Percentiles rank a stretch among this genome's conserved stretches.
phyloP scores from a whole-genome alignment of 1,140 invertebrate species.

The Xylocopa sonorina region DNA sequence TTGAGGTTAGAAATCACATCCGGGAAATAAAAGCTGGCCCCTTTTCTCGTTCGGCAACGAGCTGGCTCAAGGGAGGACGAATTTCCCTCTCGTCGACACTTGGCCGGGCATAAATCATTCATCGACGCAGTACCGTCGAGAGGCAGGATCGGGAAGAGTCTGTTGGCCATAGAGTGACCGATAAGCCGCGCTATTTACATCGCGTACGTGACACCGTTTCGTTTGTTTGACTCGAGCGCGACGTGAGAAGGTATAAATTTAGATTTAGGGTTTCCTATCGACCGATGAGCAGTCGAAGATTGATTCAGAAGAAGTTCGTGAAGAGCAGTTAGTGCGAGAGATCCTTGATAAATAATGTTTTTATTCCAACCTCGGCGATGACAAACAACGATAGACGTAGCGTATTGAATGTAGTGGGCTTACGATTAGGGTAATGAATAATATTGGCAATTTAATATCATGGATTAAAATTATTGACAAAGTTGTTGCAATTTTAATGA shows the following conservation, averaged over 20 bases:
- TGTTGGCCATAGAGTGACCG: slow-evolving; percentile 27
- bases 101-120: slow-evolving; percentile 36
- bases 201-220: slow-evolving; percentile 15
- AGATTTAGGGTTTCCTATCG: too few relatives aligned
- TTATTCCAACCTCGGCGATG: too few relatives aligned
- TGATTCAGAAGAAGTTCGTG: too few relatives aligned
- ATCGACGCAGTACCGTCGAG: slow-evolving; percentile 4
- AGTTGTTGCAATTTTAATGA: too few relatives aligned
- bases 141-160: slow-evolving; percentile 26
- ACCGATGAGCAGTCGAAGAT: too few relatives aligned
- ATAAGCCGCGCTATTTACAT: slow-evolving; percentile 40
- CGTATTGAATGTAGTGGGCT: background rate
- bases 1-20: background rate
- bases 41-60: background rate
- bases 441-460: background rate
- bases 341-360: too few relatives aligned
- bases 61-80: background rate
- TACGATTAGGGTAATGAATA: too few relatives aligned
- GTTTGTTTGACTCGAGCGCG: too few relatives aligned
- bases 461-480: too few relatives aligned
- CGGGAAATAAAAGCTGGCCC: slow-evolving; percentile 5
- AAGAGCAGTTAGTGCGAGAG: too few relatives aligned
- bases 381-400: too few relatives aligned
- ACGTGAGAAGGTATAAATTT: too few relatives aligned
- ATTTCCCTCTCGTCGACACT: slow-evolving; percentile 44